These are phyloP conservation scores for Copidosoma aretas DNA, from an alignment of 2,888 invertebrate genomes.

Conservation along the genomic window DNA sequence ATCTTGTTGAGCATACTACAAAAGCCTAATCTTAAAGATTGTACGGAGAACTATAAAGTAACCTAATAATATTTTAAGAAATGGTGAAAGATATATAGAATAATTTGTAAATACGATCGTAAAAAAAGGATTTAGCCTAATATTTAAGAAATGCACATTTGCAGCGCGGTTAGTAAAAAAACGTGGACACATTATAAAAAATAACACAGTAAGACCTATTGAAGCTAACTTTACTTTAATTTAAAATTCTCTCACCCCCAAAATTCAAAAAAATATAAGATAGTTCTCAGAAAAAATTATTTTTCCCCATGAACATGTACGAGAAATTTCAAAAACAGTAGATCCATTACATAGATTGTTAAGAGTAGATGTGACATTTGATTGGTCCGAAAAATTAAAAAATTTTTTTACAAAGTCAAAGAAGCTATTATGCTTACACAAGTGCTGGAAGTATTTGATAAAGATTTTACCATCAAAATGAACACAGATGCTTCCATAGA, in stretches of 20 bases:
- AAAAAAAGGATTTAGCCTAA: constrained; percentile 43
- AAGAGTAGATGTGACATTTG: constrained; percentile 41
- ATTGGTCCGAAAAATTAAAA: constrained; percentile 44
- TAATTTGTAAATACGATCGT: constrained; percentile 41
- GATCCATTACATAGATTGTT: constrained; percentile 43
- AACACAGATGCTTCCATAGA: constrained; percentile 48
- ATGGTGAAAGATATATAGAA: constrained; percentile 43
- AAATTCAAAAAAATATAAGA: constrained; percentile 27
- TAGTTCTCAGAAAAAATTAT: constrained; percentile 39
- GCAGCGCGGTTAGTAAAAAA: constrained; percentile 37
- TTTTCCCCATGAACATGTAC: constrained; percentile 36
- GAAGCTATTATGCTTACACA: constrained; percentile 46
- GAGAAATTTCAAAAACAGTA: constrained; percentile 27
- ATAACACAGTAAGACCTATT: constrained; percentile 41
- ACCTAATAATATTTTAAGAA: constrained; percentile 33
- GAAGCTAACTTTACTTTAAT: constrained; percentile 42
- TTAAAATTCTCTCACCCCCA: constrained; percentile 32
- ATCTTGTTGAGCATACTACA: constrained; percentile 36
- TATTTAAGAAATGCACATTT: constrained; percentile 42
- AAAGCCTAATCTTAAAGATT: constrained; percentile 13
- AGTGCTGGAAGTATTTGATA: constrained; percentile 47
- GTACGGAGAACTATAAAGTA: too few relatives aligned
- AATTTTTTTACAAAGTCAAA: constrained; percentile 42
- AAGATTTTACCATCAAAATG: constrained; percentile 44
- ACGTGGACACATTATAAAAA: constrained; percentile 32